These are phyloP conservation scores for Drosophila kurseongensis DNA, from an alignment of 1,140 invertebrate genomes.

Conservation along the genomic window DNA sequence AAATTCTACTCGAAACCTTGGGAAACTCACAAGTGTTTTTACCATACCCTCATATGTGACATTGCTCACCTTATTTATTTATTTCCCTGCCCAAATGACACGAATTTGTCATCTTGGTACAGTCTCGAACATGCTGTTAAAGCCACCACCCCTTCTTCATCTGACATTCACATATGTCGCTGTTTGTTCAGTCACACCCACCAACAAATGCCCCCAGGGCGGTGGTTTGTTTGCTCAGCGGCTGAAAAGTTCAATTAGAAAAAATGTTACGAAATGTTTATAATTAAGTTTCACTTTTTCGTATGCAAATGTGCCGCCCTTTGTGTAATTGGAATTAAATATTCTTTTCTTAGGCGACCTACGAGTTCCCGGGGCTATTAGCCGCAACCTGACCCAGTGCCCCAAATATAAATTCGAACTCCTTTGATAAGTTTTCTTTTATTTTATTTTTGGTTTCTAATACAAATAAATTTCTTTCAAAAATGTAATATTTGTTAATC, in stretches of 20 bases:
- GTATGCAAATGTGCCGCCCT: slow-evolving; percentile 61
- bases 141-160: slow-evolving; percentile 4
- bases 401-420: not conserved
- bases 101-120: slow-evolving; percentile 73
- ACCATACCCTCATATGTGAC: slow-evolving; percentile 24
- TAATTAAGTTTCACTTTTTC: slow-evolving; percentile 67
- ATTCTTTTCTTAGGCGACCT: slow-evolving; percentile 57
- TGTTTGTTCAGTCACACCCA: slow-evolving; percentile 68
- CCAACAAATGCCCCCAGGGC: slow-evolving; percentile 16
- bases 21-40: slow-evolving; percentile 61
- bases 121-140: slow-evolving; percentile 38
- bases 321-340: slow-evolving; percentile 72
- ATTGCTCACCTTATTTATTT: slow-evolving; percentile 69
- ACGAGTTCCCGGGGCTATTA: slow-evolving; percentile 38
- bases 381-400: slow-evolving; percentile 56
- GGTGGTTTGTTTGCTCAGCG: slow-evolving; percentile 66
- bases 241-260: slow-evolving; percentile 77
- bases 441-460: not conserved
- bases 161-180: slow-evolving; percentile 63
- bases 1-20: slow-evolving; percentile 58
- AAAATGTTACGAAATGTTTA: slow-evolving; percentile 67
- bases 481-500: no score
- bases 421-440: not conserved
- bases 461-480: not conserved
- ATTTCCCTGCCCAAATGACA: slow-evolving; percentile 65